Base-by-base conservation (phyloP, 2,888 invertebrate species). In the Agriotes lineatus region DNA sequence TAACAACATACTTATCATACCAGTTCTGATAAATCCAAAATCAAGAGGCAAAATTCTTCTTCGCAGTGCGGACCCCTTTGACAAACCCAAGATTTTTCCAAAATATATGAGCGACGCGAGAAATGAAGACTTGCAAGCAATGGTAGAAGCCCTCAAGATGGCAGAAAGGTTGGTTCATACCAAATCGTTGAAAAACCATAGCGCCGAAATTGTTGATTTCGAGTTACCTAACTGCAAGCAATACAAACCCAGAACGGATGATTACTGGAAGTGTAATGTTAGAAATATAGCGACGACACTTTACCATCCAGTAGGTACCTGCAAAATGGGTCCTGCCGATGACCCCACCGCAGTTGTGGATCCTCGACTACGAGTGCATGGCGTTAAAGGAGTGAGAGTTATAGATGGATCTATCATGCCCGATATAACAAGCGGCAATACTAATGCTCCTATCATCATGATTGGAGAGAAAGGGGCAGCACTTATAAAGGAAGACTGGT, bases 11-110 rank as follows among this genome's bases (percentile, higher is more conserved):
- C n/a, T 52, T 33, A 7, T 52, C 94, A 95, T 78, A 90, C 93
- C 0, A 93, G 93, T 77, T 93, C 93, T 96, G 88, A 82, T 97
- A 78, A 87, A 97, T 0, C 87, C 87, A 0, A 85, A 86, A 79
- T 87, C 87, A 0, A 84, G 83, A 37, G 90, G 90, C n/a, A 77
- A 77, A 65, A 76, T 93, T 4, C 82, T 84, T 68, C 79, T 93
- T 6, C 78, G 80, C 30, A 87, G 88, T 0, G 81, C 80, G 0
- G 80, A 91, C 78, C 90, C 90, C 0, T 80, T 83, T 33, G 87
- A 89, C 5, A 82, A 86, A 50, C 91, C 92, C 0, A 75, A 85
- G 22, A 88, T 93, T 44, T 84, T 88, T 76, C 85, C 90, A 0
- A 90, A 90, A 76, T 92, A 91, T 79, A 85, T 92, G 20, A 79